Base-by-base conservation (phyloP, 1,140 invertebrate species). In the Macrostomum lignano region DNA sequence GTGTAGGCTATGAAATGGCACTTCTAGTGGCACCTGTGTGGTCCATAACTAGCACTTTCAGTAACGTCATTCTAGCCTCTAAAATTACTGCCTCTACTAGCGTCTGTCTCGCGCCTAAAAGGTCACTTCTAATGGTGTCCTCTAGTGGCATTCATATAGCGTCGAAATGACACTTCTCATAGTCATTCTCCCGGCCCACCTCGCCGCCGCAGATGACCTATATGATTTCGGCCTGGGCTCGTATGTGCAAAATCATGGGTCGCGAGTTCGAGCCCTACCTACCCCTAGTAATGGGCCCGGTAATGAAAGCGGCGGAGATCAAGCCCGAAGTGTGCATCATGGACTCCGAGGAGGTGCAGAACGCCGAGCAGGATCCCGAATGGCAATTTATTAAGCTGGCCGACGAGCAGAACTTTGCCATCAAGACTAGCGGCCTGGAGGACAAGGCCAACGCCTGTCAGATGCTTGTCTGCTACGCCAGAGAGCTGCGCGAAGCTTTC, bases 401-500 rank as follows among this genome's bases (percentile, higher is more conserved):
- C 3, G 84, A 96, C 48, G 78, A 71, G 46, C 62, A 64, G 48
- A 62, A 51, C 36, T 61, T 67, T 44, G 65, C 65, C 14, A 65
- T 67, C 22, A 47, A 57, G 31, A 68, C 65, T 20, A 53, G 62
- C 20, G 74, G 81, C 21, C 63, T 98, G 35, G 91, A 98, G 58
- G 88, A 98, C 46, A 98, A 98, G 55, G 81, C 84, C 0, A 88
- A 81, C 1, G 91, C 91, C 0, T 96, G 86, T 51, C 82, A 91
- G 53, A 98, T 98, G 86, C 60, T 98, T 6, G 82, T 94, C 6
- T 94, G 86, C 54, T 98, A 94, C 52, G 88, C 88, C 0, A 66
- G 79, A 17, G 86, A 96, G 58, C 60, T 96, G 14, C 94, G 94
- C 55, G 79, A 88, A 46, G 77, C 73, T 2, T 96, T 96, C 56